Percentiles rank a stretch among this genome's conserved stretches.
Evolutionary conservation across 1,140 invertebrate species (phyloP).

Genomic region (Drosophila simulans): DNA sequence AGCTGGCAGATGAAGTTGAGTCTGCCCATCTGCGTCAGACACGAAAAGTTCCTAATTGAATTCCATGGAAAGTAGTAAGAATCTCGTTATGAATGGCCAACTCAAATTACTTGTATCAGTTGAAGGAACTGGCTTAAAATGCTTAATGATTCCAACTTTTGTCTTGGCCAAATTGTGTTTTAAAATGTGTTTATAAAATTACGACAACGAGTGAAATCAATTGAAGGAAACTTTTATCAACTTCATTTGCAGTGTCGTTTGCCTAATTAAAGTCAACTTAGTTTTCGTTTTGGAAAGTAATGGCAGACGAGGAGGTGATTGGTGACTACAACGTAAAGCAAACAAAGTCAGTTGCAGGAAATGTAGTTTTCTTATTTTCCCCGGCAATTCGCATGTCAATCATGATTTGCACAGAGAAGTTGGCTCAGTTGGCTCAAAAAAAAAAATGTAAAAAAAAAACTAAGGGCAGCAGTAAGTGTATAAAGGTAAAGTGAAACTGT

Average conservation of each 20-base stretch:
- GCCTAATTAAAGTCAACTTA: constrained; percentile 58
- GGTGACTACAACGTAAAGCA: constrained; percentile 39
- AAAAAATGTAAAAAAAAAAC: not conserved
- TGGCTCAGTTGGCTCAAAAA: too few relatives aligned
- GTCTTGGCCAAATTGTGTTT: constrained; percentile 45
- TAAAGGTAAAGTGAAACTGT: constrained; percentile 47
- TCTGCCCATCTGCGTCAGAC: constrained; percentile 33
- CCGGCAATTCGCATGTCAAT: constrained; percentile 69
- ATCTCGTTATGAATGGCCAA: constrained; percentile 68
- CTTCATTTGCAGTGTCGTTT: constrained; percentile 10
- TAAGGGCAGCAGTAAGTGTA: constrained; percentile 10
- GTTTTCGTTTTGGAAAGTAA: constrained; percentile 19
- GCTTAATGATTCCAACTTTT: constrained; percentile 37
- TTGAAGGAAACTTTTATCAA: constrained; percentile 29
- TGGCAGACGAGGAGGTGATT: not conserved
- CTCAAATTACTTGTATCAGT: constrained; percentile 58
- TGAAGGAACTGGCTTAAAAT: constrained; percentile 42
- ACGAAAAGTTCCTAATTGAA: constrained; percentile 75
- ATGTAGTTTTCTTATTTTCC: constrained; percentile 21
- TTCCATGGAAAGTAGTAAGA: constrained; percentile 65
- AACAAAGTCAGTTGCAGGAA: constrained; percentile 40
- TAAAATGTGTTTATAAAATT: constrained; percentile 51
- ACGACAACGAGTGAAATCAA: constrained; percentile 15
- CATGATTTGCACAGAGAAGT: constrained; percentile 62
- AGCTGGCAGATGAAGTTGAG: constrained; percentile 15